Conservation (phyloP, 2,797 vertebrate species). For the Malurus splendens region DNA sequence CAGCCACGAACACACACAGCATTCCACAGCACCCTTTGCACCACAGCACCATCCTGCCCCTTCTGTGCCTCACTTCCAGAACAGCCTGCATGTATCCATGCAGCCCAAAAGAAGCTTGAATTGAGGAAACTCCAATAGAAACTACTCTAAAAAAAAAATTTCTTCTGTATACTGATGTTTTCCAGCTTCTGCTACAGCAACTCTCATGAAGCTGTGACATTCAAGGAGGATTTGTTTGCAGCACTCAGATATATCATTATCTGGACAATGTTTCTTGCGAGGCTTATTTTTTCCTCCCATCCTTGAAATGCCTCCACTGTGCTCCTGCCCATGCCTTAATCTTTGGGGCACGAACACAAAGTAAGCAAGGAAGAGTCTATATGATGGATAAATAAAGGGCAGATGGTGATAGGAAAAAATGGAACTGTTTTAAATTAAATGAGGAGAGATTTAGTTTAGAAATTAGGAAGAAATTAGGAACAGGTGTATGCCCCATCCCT, state of each 20-base stretch:
- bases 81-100: fast-evolving
- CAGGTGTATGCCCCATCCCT: background rate
- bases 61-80: background rate
- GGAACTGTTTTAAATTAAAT: background rate
- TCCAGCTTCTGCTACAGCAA: fast-evolving
- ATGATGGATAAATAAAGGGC: background rate
- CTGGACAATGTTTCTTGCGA: background rate
- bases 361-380: fast-evolving
- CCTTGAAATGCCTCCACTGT: background rate
- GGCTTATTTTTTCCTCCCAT: background rate
- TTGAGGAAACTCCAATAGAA: background rate
- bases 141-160: fast-evolving
- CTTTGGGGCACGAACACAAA: background rate
- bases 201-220: background rate
- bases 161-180: fast-evolving
- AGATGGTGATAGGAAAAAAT: background rate
- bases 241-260: background rate
- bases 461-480: background rate
- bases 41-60: background rate
- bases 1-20: fast-evolving
- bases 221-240: background rate
- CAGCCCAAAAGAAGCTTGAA: background rate
- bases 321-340: background rate
- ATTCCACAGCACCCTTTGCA: background rate
- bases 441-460: background rate